Percentiles rank a stretch among this genome's conserved stretches.
These are phyloP conservation scores for Epizoanthus scotinus DNA, from an alignment of 92 coral and sea anemone species.

Conservation along the genomic window DNA sequence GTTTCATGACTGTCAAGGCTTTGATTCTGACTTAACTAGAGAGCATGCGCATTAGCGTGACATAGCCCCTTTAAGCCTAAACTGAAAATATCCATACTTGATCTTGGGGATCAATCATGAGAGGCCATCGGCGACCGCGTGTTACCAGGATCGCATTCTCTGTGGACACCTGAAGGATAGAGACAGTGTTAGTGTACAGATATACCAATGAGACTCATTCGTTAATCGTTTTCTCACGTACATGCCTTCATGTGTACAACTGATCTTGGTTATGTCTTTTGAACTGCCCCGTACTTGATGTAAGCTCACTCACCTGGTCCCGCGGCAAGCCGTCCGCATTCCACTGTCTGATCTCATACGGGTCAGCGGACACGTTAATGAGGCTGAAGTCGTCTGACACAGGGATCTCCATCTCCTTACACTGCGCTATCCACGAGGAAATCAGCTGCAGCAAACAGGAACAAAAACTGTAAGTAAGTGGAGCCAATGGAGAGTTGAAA, in stretches of 20 bases:
- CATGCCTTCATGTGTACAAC: background rate
- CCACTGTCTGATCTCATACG: constrained; percentile 98
- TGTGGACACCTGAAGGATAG: constrained; percentile 77
- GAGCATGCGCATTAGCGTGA: too few relatives aligned
- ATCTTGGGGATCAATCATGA: constrained; percentile 99
- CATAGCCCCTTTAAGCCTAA: too few relatives aligned
- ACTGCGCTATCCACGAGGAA: constrained; percentile 88
- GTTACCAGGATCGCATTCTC: constrained; percentile 97
- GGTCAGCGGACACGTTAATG: constrained; percentile 92
- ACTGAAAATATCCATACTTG: constrained; percentile 58
- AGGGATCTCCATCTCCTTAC: constrained; percentile 89
- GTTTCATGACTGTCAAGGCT: too few relatives aligned
- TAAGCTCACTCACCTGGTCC: constrained; percentile 74
- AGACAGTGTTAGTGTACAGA: background rate
- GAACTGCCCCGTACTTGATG: too few relatives aligned
- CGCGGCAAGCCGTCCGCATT: constrained; percentile 97
- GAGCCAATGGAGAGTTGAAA: too few relatives aligned
- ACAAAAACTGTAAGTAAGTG: background rate
- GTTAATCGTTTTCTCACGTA: background rate
- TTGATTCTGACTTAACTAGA: too few relatives aligned
- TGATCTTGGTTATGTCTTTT: too few relatives aligned
- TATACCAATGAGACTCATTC: background rate
- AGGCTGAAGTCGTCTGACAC: constrained; percentile 97
- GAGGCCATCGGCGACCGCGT: constrained; percentile 96
- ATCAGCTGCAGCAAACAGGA: constrained; percentile 54